Conservation (phyloP, 2,113 vertebrate genomes). For the Fregata magnificens region DNA sequence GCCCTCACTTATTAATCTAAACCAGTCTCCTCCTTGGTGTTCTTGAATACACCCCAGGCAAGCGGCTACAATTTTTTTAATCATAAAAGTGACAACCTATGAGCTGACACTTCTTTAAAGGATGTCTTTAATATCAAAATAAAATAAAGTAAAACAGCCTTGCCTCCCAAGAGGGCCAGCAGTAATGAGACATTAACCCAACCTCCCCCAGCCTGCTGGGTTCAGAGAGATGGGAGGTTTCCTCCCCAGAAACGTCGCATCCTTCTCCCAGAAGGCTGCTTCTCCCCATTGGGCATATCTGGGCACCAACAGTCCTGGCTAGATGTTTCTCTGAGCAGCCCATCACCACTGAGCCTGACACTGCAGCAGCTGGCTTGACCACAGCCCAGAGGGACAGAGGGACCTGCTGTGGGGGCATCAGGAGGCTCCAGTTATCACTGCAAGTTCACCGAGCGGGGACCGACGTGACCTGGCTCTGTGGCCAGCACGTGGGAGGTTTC, state of each 20-base stretch:
- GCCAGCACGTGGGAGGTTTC: rapidly evolving
- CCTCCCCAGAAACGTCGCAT: background rate
- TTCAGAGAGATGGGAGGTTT: background rate
- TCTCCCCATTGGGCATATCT: background rate
- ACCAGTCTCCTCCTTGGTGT: background rate
- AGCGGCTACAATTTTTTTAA: background rate
- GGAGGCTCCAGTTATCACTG: background rate
- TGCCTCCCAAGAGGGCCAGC: background rate
- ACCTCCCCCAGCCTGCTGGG: background rate
- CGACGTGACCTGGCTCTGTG: background rate
- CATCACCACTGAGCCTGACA: background rate
- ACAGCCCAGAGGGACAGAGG: background rate
- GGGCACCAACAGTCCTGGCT: background rate
- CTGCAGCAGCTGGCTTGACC: background rate
- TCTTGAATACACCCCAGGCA: background rate
- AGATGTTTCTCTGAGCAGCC: background rate
- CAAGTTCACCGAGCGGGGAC: background rate
- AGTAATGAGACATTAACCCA: background rate
- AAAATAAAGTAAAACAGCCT: background rate
- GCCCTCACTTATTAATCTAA: background rate
- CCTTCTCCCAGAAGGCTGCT: background rate
- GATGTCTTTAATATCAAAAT: constrained; percentile 37
- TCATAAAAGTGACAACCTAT: background rate
- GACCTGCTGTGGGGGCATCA: background rate
- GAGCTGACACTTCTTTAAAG: constrained; percentile 25